Conservation (phyloP, 2,113 vertebrate species). For the Upupa epops region DNA sequence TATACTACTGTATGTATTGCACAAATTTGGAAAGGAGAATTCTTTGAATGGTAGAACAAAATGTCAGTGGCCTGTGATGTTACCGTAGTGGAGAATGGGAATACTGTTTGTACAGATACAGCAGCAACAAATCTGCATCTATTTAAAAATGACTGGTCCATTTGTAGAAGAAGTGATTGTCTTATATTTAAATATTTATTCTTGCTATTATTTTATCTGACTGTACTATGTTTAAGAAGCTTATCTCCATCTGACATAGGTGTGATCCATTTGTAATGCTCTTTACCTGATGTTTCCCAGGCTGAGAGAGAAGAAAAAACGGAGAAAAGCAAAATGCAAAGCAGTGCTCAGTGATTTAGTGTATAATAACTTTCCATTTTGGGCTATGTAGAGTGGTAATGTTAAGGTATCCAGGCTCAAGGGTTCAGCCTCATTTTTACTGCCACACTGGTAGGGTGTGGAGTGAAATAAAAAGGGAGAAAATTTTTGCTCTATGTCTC, state of each 20-base stretch:
- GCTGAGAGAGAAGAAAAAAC: not conserved
- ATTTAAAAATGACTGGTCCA: not conserved
- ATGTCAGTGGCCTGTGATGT: not conserved
- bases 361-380: not conserved
- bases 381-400: not conserved
- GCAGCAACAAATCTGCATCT: not conserved
- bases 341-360: not conserved
- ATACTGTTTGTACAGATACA: not conserved
- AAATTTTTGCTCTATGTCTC: not conserved
- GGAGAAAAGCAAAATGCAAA: not conserved
- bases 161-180: not conserved
- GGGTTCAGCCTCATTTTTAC: not conserved
- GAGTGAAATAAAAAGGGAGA: not conserved
- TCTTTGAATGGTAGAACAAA: not conserved
- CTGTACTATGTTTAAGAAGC: not conserved
- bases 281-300: not conserved
- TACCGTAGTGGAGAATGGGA: not conserved
- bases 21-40: not conserved
- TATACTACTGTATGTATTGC: not conserved
- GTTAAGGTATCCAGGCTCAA: not conserved
- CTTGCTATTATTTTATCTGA: not conserved
- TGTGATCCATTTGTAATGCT: not conserved
- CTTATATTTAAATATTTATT: not conserved
- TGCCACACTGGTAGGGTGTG: too few species aligned
- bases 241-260: not conserved